Evolutionary conservation across 2,888 invertebrate species (phyloP), one percentile per base, ranked within the genome.

Genomic region (Lepidonotus clava): DNA sequence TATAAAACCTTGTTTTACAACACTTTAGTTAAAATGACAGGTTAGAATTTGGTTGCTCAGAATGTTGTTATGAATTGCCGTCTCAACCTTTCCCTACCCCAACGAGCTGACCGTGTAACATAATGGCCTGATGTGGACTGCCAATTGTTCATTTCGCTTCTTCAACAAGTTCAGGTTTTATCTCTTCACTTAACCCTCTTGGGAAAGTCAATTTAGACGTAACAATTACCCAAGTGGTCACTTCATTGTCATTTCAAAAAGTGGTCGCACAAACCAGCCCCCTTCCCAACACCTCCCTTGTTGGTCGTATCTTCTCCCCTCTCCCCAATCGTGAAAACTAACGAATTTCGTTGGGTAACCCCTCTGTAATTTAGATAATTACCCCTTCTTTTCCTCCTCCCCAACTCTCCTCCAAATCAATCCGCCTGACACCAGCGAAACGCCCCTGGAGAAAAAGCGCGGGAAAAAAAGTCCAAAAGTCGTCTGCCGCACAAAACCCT

Each of bases 401-500:
- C n/a, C n/a, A n/a, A 56, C 14, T 56, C 56, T 21, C 14, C 24
- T n/a, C 8, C 56, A 11, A 11, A n/a, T 21, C 56, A 56, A 56
- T 56, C n/a, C 11, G 5, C 14, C 56, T 18, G 14, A n/a, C n/a
- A 18, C 56, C n/a, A n/a, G n/a, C n/a, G n/a, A n/a, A 56, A n/a
- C 5, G 56, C 18, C 46, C 8, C 46, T 11, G 46, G 6, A 46
- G 18, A 56, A 56, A 56, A 21, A 11, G 56, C 56, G 56, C 56
- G 21, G 24, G 5, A 56, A 21, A 11, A 11, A 56, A 11, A n/a
- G 24, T n/a, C 56, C n/a, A 56, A 56, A 56, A 56, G 56, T 56
- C 56, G 56, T 56, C 56, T 56, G 56, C 56, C n/a, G n/a, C 5
- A 56, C 56, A 56, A 56, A 56, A 56, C 56, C 14, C 56, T n/a